Conservation (phyloP, 1,140 invertebrate genomes). For the Drosophila lini region DNA sequence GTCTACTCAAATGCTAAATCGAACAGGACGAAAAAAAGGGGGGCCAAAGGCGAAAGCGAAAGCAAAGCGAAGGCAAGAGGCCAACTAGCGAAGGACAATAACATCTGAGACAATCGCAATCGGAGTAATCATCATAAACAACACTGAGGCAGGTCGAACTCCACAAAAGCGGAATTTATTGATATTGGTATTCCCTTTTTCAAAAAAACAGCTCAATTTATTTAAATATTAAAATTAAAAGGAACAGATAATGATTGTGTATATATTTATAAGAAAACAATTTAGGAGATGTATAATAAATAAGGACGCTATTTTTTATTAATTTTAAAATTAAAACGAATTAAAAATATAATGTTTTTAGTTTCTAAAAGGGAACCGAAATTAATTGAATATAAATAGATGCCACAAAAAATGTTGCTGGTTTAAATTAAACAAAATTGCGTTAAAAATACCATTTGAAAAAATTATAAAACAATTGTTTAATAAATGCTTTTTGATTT, state of each 20-base stretch:
- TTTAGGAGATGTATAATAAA: neutral
- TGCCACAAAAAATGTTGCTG: rapidly evolving
- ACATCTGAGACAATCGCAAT: slow-evolving; percentile 2
- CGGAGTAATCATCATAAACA: slow-evolving; percentile 33
- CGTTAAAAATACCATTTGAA: neutral
- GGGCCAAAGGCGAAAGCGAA: neutral
- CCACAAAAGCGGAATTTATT: slow-evolving; percentile 6
- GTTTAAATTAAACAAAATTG: neutral
- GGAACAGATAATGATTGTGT: neutral
- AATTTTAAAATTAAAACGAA: neutral
- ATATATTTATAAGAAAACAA: neutral
- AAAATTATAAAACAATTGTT: neutral
- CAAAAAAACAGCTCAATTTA: slow-evolving; percentile 1
- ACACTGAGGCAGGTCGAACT: slow-evolving; percentile 28
- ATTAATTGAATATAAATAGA: neutral
- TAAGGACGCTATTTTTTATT: neutral
- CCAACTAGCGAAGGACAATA: slow-evolving; percentile 32
- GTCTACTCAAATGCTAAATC: slow-evolving; percentile 56
- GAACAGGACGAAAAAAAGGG: slow-evolving; percentile 14
- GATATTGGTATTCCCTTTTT: slow-evolving; percentile 3
- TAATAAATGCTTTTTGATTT: neutral
- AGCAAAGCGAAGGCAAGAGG: slow-evolving; percentile 3
- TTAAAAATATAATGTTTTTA: neutral
- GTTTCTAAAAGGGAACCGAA: neutral
- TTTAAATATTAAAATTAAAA: slow-evolving; percentile 13